Percentiles rank a stretch among this genome's conserved stretches.
Conservation (phyloP, 2,888 invertebrate species). For the Drosophila dives region DNA sequence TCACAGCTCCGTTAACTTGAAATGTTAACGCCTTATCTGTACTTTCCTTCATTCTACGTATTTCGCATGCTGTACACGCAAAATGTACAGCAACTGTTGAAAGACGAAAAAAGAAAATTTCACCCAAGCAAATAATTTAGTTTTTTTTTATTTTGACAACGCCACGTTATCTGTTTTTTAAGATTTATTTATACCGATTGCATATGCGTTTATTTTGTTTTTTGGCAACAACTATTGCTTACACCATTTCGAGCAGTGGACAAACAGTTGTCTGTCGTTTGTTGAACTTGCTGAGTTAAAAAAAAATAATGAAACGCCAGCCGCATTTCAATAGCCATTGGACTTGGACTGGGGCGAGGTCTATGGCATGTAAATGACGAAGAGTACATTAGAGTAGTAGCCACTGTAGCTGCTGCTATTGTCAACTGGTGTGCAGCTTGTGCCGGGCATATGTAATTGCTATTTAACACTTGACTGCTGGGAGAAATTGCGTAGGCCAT, state of each 20-base stretch:
- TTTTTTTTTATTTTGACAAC: conserved; percentile 53
- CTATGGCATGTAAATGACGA: conserved; percentile 73
- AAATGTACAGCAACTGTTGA: conserved; percentile 35
- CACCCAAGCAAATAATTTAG: conserved; percentile 62
- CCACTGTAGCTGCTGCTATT: conserved; percentile 25
- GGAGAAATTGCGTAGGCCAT: conserved; percentile 80
- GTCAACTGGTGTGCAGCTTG: conserved; percentile 49
- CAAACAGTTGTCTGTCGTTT: conserved; percentile 57
- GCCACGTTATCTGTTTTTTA: conserved; percentile 14
- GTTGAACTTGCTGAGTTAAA: conserved; percentile 61
- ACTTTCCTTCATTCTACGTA: conserved; percentile 66
- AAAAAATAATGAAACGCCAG: conserved; percentile 53
- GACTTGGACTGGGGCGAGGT: conserved; percentile 63
- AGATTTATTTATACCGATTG: conserved; percentile 15
- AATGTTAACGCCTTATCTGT: conserved; percentile 65
- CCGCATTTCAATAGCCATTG: conserved; percentile 68
- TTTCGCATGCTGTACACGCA: conserved; percentile 75
- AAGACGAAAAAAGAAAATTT: conserved; percentile 57
- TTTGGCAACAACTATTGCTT: conserved; percentile 60
- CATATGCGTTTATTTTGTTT: conserved; percentile 31
- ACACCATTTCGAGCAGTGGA: conserved; percentile 34
- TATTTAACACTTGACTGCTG: conserved; percentile 64
- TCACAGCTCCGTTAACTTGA: conserved; percentile 58
- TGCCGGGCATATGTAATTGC: conserved; percentile 75
- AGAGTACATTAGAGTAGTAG: conserved; percentile 44